A percentile compares a stretch with the other conserved stretches of the same genome.
These are phyloP conservation scores for Ephialtes manifestator DNA, from an alignment of 2,888 invertebrate species.

Conservation along the genomic window DNA sequence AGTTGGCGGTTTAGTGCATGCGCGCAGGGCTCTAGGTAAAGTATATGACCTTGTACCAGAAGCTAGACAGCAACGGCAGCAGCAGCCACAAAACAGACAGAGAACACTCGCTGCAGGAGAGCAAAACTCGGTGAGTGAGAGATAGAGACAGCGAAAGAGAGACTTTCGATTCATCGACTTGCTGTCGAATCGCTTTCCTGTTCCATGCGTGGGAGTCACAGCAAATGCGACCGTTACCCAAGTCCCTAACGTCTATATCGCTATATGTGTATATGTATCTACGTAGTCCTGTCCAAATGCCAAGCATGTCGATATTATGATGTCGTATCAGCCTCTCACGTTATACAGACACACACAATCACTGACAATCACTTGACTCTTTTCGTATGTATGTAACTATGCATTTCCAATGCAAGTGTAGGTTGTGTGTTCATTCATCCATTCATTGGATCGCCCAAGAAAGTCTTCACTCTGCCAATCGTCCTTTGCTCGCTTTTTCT, in stretches of 20 bases:
- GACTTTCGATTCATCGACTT: slow-evolving; percentile 66
- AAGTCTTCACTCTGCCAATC: slow-evolving; percentile 20
- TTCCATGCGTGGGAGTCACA: slow-evolving; percentile 22
- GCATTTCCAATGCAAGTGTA: slow-evolving; percentile 1
- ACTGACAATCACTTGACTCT: background rate
- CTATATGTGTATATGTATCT: background rate
- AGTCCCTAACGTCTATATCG: slow-evolving; percentile 8
- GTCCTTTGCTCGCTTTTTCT: background rate
- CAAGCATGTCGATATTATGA: slow-evolving; percentile 62
- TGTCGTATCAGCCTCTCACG: slow-evolving; percentile 36
- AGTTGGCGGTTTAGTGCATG: slow-evolving; percentile 32
- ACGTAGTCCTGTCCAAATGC: slow-evolving; percentile 45
- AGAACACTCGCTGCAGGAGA: too few species aligned
- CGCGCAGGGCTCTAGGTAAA: slow-evolving; percentile 12
- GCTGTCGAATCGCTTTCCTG: slow-evolving; percentile 64
- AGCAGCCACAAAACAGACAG: background rate
- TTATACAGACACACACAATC: background rate
- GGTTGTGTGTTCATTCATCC: slow-evolving; percentile 43
- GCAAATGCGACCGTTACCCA: slow-evolving; percentile 9
- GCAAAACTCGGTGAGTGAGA: slow-evolving; percentile 24
- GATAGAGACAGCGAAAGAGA: slow-evolving; percentile 14
- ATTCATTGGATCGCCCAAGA: slow-evolving; percentile 41
- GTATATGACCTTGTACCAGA: slow-evolving; percentile 64
- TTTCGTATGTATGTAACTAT: background rate
- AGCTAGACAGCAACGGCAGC: slow-evolving; percentile 42